phyloP scores from a whole-genome alignment of 2,797 vertebrate species.

The Xiphorhynchus erythropygius region DNA sequence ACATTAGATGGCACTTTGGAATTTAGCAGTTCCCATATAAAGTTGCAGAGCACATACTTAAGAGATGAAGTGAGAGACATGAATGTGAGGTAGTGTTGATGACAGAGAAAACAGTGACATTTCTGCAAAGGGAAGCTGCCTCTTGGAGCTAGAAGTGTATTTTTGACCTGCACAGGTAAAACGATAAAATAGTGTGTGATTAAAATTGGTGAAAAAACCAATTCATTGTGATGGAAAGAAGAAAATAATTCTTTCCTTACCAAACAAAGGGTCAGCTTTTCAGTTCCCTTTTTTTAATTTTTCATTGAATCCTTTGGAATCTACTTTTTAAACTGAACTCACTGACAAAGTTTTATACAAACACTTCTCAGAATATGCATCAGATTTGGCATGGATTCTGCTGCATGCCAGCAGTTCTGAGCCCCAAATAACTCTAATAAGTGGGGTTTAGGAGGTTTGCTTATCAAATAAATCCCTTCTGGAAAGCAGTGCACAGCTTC shows the following conservation, averaged over 20 bases:
- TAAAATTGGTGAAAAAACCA: neutral
- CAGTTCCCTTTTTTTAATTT: neutral
- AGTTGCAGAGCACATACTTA: neutral
- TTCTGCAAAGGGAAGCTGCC: neutral
- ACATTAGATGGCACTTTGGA: slow-evolving; percentile 51
- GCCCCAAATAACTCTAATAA: neutral
- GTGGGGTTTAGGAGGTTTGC: neutral
- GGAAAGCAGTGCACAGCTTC: neutral
- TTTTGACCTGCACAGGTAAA: neutral
- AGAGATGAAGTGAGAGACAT: neutral
- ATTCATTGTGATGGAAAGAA: neutral
- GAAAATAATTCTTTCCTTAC: neutral
- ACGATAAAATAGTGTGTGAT: neutral
- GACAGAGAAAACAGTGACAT: neutral
- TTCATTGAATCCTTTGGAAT: neutral
- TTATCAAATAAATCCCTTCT: neutral
- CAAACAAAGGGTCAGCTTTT: neutral
- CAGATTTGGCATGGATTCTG: neutral
- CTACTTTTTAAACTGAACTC: neutral
- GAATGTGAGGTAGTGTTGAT: neutral
- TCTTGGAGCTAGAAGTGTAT: neutral
- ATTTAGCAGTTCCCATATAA: neutral
- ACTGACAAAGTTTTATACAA: neutral
- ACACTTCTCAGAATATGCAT: neutral
- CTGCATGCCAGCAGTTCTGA: neutral